phyloP scores from a whole-genome alignment of 2,888 invertebrate species.

The Tryphoninae sp. region DNA sequence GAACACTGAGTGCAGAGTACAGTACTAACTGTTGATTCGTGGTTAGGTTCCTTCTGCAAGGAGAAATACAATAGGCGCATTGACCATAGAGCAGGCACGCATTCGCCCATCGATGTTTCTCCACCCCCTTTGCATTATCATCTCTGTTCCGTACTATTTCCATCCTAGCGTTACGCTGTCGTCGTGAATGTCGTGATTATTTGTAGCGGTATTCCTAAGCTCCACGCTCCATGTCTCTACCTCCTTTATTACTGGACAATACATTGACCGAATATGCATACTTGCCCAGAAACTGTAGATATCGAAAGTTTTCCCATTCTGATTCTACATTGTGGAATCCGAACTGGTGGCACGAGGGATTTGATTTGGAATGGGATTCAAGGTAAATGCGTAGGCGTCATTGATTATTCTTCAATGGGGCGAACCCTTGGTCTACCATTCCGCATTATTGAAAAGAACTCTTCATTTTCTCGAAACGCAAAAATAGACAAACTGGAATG shows the following conservation, averaged over 20 bases:
- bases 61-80: conserved; percentile 40
- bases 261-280: conserved; percentile 8
- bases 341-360: background rate
- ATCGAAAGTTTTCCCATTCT: conserved; percentile 12
- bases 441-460: no score
- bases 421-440: no score
- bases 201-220: conserved; percentile 1
- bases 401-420: no score
- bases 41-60: conserved; percentile 30
- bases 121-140: conserved; percentile 4
- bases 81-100: conserved; percentile 10
- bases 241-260: conserved; percentile 26
- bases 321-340: conserved; percentile 23
- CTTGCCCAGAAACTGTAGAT: conserved; percentile 12
- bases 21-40: conserved; percentile 40
- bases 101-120: conserved; percentile 32
- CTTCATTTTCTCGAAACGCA: no score
- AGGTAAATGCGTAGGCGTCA: no score
- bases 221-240: background rate
- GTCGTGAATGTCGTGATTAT: conserved; percentile 28
- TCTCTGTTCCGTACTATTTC: background rate
- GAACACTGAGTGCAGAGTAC: conserved; percentile 16
- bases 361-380: no score
- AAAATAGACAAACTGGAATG: no score
- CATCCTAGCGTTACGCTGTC: conserved; percentile 19